Conservation (phyloP, 2,113 vertebrate genomes). For the Neotoma lepida region DNA sequence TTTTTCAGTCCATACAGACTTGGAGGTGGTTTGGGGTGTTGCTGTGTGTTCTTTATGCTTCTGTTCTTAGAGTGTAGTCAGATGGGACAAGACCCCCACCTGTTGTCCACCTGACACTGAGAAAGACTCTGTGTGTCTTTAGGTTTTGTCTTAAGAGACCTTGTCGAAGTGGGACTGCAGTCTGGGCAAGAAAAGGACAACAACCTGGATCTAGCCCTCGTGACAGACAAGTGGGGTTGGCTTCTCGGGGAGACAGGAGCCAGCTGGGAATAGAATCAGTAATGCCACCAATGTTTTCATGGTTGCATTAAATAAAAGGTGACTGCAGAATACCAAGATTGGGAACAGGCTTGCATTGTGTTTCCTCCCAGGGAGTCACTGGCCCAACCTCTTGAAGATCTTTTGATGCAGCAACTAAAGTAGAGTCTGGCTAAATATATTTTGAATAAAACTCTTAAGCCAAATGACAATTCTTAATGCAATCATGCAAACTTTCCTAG, state of each 20-base stretch:
- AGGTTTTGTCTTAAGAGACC: conserved; percentile 61
- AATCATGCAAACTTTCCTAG: not conserved
- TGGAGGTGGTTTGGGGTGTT: conserved; percentile 56
- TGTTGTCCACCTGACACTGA: not conserved
- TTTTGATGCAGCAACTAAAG: not conserved
- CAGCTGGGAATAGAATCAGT: accelerated
- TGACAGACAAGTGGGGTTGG: not conserved
- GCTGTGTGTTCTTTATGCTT: conserved; percentile 23
- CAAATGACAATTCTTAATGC: conserved; percentile 21
- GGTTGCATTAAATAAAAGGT: not conserved
- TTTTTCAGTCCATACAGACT: conserved; percentile 60
- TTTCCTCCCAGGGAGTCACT: conserved; percentile 1
- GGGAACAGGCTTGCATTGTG: not conserved
- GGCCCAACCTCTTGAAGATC: not conserved
- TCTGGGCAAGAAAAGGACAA: not conserved
- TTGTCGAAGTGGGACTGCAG: conserved; percentile 37
- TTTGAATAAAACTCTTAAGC: conserved; percentile 48
- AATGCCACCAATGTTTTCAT: conserved; percentile 6
- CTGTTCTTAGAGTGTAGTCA: not conserved
- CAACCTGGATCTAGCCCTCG: not conserved
- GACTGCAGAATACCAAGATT: not conserved
- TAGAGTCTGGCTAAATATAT: conserved; percentile 21
- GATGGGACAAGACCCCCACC: conserved; percentile 29
- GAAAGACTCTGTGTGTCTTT: conserved; percentile 28
- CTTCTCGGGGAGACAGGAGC: not conserved